These are phyloP conservation scores for Lordiphosa clarofinis DNA, from an alignment of 1,140 invertebrate genomes.

Conservation along the genomic window DNA sequence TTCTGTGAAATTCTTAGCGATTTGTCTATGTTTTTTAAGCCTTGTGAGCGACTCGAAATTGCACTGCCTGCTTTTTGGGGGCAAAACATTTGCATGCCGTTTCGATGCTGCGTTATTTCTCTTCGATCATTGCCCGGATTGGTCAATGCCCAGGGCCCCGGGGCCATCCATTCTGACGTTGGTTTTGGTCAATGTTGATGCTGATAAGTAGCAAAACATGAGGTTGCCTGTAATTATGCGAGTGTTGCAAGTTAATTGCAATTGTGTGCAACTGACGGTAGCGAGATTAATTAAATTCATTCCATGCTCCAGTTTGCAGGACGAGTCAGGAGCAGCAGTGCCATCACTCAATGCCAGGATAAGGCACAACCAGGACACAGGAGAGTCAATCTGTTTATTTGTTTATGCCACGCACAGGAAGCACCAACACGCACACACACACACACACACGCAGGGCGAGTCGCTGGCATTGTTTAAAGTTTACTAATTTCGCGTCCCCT, in stretches of 20 bases:
- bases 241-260: constrained; percentile 79
- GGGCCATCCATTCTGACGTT: constrained; percentile 16
- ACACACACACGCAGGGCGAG: neutral
- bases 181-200: constrained; percentile 67
- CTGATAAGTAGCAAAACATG: constrained; percentile 79
- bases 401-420: constrained; percentile 28
- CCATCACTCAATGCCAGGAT: constrained; percentile 64
- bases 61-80: no score
- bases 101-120: no score
- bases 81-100: no score
- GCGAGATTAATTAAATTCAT: constrained; percentile 79
- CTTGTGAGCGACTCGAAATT: no score
- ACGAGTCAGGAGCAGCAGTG: constrained; percentile 16
- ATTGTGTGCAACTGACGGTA: constrained; percentile 79
- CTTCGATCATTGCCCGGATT: constrained; percentile 3
- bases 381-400: constrained; percentile 69
- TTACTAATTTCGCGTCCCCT: constrained; percentile 46
- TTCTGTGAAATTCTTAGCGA: no score
- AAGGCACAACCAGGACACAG: constrained; percentile 27
- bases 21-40: no score
- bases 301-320: constrained; percentile 30
- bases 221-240: constrained; percentile 78
- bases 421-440: constrained; percentile 15
- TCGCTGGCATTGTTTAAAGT: constrained; percentile 51
- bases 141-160: neutral